Evolutionary conservation across 2,888 invertebrate genomes (phyloP), one percentile per base, ranked within the genome.

Genomic region (Trissoscelio sp.): DNA sequence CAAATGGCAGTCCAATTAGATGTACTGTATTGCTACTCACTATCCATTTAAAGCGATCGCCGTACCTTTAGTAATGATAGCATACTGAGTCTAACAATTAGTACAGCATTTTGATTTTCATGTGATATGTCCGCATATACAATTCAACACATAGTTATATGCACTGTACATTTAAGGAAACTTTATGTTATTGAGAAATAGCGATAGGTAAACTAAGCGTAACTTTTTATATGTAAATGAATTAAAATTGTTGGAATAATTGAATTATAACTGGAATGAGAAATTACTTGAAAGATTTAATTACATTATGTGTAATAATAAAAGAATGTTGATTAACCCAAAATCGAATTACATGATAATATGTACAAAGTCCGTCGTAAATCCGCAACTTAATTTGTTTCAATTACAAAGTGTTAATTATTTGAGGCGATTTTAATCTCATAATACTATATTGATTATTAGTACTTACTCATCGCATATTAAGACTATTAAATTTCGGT

Each of bases 1-100:
- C 64, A 75, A 75, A 80, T 80, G 80, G 80, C 70, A 75, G 75
- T 70, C 70, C 64, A 69, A 80, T 80, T 80, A 80, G 70, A 80
- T 72, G 55, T 74, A 64, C 74, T 75, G 70, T 69, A 80, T 80
- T 73, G 70, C 74, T 80, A 75, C 57, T 69, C 74, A 80, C 74
- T 75, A 80, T 80, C 80, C 42, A 75, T 80, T 80, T 80, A 75
- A 80, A 80, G 80, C 60, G 75, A 75, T 80, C 74, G 58, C 69
- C 14, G 53, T 64, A 24, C 69, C 80, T 70, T 51, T 70, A 48
- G 64, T 69, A 80, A 80, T 75, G 62, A 75, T 64, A 37, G 70
- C 64, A 80, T 64, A 64, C 80, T 69, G 34, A 69, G 34, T 72
- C 48, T 48, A 75, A 75, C 70, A 64, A 60, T 81, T 72, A 72